Evolutionary conservation across 2,113 vertebrate genomes (phyloP), one percentile per base, ranked within the genome.

Genomic region (Grammomys dolichurus): DNA sequence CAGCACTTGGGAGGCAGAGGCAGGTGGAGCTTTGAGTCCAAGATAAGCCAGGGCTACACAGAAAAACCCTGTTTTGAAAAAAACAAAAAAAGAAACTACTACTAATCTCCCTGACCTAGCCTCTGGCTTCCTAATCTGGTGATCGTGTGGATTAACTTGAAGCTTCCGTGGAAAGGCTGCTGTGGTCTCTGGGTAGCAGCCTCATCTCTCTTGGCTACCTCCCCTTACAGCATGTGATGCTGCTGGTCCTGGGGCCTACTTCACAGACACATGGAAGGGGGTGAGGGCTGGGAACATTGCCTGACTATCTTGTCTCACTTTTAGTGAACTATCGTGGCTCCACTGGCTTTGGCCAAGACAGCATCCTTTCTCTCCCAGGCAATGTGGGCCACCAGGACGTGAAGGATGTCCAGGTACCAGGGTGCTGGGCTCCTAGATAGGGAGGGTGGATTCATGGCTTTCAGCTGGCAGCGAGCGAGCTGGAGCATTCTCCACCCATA

Each of bases 281-380:
- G 93, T n/a, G 17, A 51, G 46, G 3, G 7, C 69, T 65, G 24
- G 24, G 22, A 69, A 19, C 77, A 67, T 86, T 40, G 28, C n/a
- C 69, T 95, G 22, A 94, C 84, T 43, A 31, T 75, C 13, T 40
- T 86, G 7, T 97, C 60, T 87, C 72, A 48, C 84, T 80, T 96
- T 17, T 95, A 99, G 99, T 99, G 97, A 99, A 99, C 97, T 99
- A 99, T 96, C 99, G 99, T 0, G 99, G 99, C 51, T 99, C 99
- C 0, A 95, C 99, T 54, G 99, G 99, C 82, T 99, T 99, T 5
- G 99, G 99, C 81, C 99, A 99, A 98, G 99, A 99, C 98, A 99
- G 70, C 3, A 98, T 99, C 96, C 95, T 98, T 78, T 99, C 99
- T 7, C 98, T 99, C 91, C 99, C 98, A 1, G 99, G 99, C 82